Evolutionary conservation across 2,888 invertebrate species (phyloP).

Genomic region (Lepidochrysops patricia): DNA sequence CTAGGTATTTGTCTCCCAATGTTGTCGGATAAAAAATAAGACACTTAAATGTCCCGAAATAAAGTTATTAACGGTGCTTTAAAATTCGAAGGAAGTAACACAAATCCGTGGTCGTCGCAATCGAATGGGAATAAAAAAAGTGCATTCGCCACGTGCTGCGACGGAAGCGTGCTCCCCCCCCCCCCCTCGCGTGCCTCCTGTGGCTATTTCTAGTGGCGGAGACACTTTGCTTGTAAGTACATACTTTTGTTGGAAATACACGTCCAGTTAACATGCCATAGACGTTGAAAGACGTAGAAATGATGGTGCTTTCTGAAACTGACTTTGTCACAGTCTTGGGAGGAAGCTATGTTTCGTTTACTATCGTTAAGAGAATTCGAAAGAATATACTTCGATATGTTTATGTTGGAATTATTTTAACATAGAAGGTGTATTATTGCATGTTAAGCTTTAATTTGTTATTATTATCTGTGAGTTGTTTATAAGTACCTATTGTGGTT

Average conservation of each 20-base stretch:
- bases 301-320: not conserved
- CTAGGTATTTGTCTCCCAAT: not conserved
- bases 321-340: too few species aligned
- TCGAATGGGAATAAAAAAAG: constrained; percentile 35
- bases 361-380: not conserved
- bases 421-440: too few species aligned
- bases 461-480: too few species aligned
- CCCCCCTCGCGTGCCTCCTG: constrained; percentile 16
- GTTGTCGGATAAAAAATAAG: constrained; percentile 4
- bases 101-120: constrained; percentile 24
- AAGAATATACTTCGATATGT: not conserved
- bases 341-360: not conserved
- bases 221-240: constrained; percentile 54
- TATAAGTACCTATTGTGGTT: too few species aligned
- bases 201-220: constrained; percentile 39
- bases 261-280: constrained; percentile 41
- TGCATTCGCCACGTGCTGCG: constrained; percentile 48
- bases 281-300: constrained; percentile 31
- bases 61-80: constrained; percentile 14
- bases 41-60: constrained; percentile 11
- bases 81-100: constrained; percentile 14
- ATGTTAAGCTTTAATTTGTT: too few species aligned
- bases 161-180: constrained; percentile 43
- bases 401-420: too few species aligned
- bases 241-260: constrained; percentile 36